A percentile compares a stretch with the other conserved stretches of the same genome.
These are phyloP conservation scores for Acrocephalus arundinaceus DNA, from an alignment of 2,113 vertebrate species.

Conservation along the genomic window DNA sequence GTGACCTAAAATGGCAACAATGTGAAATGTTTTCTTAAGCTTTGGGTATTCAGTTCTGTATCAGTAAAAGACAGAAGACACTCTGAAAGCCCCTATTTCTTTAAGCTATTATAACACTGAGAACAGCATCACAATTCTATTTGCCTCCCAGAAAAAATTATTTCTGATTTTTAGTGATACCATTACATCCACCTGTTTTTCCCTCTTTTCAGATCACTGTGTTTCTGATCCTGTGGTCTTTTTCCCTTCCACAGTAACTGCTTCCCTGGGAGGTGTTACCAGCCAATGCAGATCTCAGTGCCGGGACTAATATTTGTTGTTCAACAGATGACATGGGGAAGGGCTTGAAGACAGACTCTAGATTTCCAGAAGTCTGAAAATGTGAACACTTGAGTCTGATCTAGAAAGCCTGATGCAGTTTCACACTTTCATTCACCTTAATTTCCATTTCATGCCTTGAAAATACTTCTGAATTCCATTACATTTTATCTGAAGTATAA, in stretches of 20 bases:
- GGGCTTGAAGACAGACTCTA: neutral
- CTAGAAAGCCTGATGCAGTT: neutral
- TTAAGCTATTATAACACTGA: neutral
- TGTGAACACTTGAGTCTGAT: neutral
- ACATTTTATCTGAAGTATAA: neutral
- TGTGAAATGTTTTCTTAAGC: neutral
- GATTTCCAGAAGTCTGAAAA: neutral
- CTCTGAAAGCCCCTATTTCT: neutral
- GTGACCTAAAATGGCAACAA: slow-evolving; percentile 80
- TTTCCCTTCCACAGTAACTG: neutral
- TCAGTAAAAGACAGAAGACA: neutral
- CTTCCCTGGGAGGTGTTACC: neutral
- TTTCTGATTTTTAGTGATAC: neutral
- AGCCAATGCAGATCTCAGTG: neutral
- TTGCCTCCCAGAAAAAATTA: neutral
- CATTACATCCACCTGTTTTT: neutral
- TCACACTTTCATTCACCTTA: neutral
- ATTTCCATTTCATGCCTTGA: neutral
- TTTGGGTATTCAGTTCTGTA: neutral
- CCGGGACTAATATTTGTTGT: neutral
- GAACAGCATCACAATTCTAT: neutral
- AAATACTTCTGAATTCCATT: neutral
- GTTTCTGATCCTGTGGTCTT: neutral
- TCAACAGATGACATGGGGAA: neutral
- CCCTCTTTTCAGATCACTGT: neutral